Evolutionary conservation across 2,797 vertebrate genomes (phyloP).

Genomic region (Geotrypetes seraphini): DNA sequence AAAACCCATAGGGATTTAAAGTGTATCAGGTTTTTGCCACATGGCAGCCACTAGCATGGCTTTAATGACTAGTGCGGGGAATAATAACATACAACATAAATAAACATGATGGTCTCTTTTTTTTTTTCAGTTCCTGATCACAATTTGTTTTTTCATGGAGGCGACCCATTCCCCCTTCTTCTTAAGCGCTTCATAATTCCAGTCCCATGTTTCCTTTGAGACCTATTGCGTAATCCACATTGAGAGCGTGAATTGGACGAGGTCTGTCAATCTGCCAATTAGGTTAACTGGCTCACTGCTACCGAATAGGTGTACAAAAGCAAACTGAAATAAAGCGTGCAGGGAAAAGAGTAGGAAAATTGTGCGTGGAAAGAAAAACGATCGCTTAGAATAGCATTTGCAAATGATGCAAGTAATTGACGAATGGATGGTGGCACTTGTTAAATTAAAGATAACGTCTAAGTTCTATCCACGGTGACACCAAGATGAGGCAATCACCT

Average conservation of each 20-base stretch:
- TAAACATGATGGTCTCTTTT: too few relatives aligned
- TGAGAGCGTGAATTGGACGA: not conserved
- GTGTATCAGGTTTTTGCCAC: too few relatives aligned
- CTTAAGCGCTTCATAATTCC: not conserved
- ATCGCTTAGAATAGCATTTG: not conserved
- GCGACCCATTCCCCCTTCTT: too few relatives aligned
- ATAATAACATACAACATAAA: too few relatives aligned
- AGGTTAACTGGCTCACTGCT: too few relatives aligned
- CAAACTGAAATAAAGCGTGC: not conserved
- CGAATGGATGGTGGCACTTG: not conserved
- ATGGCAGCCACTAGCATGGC: too few relatives aligned
- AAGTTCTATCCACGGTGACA: not conserved
- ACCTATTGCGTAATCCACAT: not conserved
- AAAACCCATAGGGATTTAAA: too few relatives aligned
- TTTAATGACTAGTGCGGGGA: too few relatives aligned
- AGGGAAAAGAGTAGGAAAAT: not conserved
- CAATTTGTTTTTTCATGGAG: too few relatives aligned
- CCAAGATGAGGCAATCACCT: too few relatives aligned
- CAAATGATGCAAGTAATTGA: not conserved
- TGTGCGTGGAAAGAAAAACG: not conserved
- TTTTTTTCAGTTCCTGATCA: too few relatives aligned
- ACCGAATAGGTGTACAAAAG: too few relatives aligned
- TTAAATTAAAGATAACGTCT: not conserved
- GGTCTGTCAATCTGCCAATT: not conserved
- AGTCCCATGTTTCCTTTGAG: not conserved